phyloP scores from a whole-genome alignment of 2,888 invertebrate genomes.

The Eudasyphora cyanicolor region DNA sequence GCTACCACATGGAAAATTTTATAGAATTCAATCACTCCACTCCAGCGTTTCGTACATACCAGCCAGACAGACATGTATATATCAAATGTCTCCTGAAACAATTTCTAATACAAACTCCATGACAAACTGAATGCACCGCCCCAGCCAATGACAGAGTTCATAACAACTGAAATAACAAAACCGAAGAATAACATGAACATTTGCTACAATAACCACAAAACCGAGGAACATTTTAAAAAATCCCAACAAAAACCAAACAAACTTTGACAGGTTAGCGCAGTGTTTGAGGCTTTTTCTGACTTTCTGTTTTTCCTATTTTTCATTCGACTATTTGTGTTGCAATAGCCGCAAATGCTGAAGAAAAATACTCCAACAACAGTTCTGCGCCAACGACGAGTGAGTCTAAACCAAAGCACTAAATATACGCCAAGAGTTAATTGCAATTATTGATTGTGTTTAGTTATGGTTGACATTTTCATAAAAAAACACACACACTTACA shows the following conservation, averaged over 20 bases:
- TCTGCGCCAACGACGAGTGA: background rate
- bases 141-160: background rate
- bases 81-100: too few species aligned
- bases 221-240: slow-evolving; percentile 34
- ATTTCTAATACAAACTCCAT: background rate
- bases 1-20: too few species aligned
- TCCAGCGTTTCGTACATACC: too few species aligned
- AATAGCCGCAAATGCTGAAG: background rate
- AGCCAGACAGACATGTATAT: too few species aligned
- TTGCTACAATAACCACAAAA: slow-evolving; percentile 27
- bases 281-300: slow-evolving; percentile 24
- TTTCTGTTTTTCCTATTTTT: slow-evolving; percentile 8
- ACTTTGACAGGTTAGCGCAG: slow-evolving; percentile 55
- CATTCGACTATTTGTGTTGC: background rate
- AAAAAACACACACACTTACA: slow-evolving; percentile 9
- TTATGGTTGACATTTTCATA: slow-evolving; percentile 64
- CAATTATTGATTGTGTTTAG: slow-evolving; percentile 66
- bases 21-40: too few species aligned
- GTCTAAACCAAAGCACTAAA: slow-evolving; percentile 45
- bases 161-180: slow-evolving; percentile 17
- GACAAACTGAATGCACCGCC: background rate
- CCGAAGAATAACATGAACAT: slow-evolving; percentile 59
- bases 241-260: slow-evolving; percentile 41
- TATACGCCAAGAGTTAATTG: slow-evolving; percentile 60
- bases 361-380: background rate